phyloP scores from a whole-genome alignment of 2,797 vertebrate genomes.

The Enteromius argenteus region DNA sequence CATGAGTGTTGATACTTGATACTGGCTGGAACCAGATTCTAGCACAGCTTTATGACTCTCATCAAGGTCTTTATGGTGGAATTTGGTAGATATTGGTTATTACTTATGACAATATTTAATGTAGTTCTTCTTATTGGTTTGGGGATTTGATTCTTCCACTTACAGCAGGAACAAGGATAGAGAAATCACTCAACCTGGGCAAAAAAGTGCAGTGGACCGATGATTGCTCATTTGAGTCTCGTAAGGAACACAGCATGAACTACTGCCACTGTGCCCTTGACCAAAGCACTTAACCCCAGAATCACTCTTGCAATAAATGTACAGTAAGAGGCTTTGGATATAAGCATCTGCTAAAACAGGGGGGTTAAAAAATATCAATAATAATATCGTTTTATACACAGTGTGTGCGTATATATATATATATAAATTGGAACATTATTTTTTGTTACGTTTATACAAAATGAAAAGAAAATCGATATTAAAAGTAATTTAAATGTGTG shows the following conservation, averaged over 20 bases:
- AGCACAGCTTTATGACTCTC: neutral
- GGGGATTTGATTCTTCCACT: neutral
- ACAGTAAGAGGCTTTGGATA: neutral
- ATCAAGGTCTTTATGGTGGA: neutral
- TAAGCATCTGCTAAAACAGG: neutral
- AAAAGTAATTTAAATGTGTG: neutral
- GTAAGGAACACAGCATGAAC: slow-evolving; percentile 7
- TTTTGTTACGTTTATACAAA: too few relatives aligned
- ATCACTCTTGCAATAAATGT: slow-evolving; percentile 18
- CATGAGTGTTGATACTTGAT: neutral
- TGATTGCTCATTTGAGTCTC: slow-evolving; percentile 27
- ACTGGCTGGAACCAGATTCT: neutral
- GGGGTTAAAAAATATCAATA: neutral
- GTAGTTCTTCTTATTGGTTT: neutral
- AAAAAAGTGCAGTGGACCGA: slow-evolving; percentile 14
- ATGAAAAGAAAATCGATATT: neutral
- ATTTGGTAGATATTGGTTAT: neutral
- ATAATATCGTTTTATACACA: neutral
- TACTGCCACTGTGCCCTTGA: slow-evolving; percentile 24
- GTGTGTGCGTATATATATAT: too few relatives aligned
- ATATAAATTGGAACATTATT: too few relatives aligned
- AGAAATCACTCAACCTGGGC: slow-evolving; percentile 9
- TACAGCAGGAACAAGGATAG: neutral
- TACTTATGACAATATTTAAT: neutral
- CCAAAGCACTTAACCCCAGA: slow-evolving; percentile 20